Conservation (phyloP, 2,113 vertebrate species). For the Genyomyrus donnyi region DNA sequence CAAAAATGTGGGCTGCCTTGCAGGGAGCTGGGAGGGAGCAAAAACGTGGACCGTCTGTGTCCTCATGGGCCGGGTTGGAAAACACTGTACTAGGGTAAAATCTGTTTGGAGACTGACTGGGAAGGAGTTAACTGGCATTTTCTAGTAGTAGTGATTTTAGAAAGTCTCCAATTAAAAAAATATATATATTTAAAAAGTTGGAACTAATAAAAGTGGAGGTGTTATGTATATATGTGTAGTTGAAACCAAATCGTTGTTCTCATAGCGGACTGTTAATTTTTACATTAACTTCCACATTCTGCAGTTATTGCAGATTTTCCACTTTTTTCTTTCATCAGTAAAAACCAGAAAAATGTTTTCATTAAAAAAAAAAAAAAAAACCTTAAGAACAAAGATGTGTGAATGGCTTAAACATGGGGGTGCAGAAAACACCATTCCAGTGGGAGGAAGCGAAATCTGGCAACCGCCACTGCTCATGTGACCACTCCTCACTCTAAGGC, state of each 20-base stretch:
- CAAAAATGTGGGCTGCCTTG: not conserved
- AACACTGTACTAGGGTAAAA: slow-evolving; percentile 37
- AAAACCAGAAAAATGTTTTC: not conserved
- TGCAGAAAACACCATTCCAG: slow-evolving; percentile 13
- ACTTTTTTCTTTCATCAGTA: not conserved
- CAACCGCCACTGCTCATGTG: slow-evolving; percentile 44
- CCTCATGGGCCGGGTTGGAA: not conserved
- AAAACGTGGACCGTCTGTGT: not conserved
- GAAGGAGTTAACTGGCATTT: slow-evolving; percentile 64
- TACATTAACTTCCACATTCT: not conserved
- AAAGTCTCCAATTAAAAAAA: slow-evolving; percentile 15
- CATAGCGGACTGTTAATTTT: not conserved
- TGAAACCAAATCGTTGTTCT: not conserved
- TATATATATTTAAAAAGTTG: not conserved
- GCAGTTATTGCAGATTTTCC: not conserved
- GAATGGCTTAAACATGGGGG: not conserved
- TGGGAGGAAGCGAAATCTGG: slow-evolving; percentile 32
- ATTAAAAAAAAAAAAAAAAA: not conserved
- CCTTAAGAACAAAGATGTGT: not conserved
- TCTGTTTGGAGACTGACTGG: slow-evolving; percentile 73
- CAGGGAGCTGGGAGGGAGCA: not conserved
- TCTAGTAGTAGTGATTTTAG: slow-evolving; percentile 47
- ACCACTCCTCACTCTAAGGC: slow-evolving; percentile 52
- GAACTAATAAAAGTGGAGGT: not conserved
- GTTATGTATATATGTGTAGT: not conserved